These are phyloP conservation scores for Trachelus tabidus DNA, from an alignment of 2,888 invertebrate genomes.

Conservation along the genomic window DNA sequence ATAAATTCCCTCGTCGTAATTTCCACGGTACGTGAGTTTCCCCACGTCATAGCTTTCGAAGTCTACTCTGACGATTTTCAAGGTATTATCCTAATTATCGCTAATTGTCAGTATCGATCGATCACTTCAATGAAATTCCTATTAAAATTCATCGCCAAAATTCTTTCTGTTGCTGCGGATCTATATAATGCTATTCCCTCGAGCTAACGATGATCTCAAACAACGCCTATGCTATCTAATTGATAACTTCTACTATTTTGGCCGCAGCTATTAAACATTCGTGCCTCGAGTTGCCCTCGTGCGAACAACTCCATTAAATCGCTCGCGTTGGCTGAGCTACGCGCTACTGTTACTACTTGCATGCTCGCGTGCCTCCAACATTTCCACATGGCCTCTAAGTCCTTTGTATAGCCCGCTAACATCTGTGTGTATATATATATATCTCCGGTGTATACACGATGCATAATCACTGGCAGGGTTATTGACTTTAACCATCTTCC, in stretches of 20 bases:
- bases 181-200: neutral
- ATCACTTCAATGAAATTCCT: neutral
- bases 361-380: neutral
- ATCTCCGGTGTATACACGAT: neutral
- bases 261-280: neutral
- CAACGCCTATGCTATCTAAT: neutral
- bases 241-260: neutral
- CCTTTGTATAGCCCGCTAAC: neutral
- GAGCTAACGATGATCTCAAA: neutral
- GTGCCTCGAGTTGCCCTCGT: neutral
- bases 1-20: no score
- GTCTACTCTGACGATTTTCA: no score
- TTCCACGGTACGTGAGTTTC: no score
- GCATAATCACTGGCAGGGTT: neutral
- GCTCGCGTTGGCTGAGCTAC: neutral
- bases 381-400: neutral
- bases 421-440: neutral
- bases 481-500: neutral
- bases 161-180: no score
- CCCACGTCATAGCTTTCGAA: no score
- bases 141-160: neutral
- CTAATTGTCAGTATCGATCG: neutral
- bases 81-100: no score
- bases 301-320: neutral
- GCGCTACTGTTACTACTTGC: neutral